Base-by-base conservation (phyloP, 2,797 vertebrate species). In the Spinibarbus caldwelli region DNA sequence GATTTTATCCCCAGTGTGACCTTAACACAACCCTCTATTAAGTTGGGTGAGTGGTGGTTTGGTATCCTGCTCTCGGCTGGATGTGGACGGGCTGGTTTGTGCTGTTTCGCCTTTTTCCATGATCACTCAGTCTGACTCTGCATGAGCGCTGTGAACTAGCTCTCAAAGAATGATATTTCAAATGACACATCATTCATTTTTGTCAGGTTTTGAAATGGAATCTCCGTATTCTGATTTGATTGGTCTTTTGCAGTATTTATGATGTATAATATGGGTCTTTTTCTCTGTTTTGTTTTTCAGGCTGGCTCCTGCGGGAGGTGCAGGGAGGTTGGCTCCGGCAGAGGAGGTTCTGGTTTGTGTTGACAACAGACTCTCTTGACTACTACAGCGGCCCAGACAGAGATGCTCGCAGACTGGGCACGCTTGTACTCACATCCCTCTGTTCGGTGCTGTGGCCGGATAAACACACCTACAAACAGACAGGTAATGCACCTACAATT, bases 381-480 rank as follows among this genome's bases (percentile, higher is more conserved):
- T 98, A 97, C 93, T 98, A 97, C 94, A 97, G 93, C 36, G 94
- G 96, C 89, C 95, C 94, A 0, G 97, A 97, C 85, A 96, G 95
- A 90, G 96, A 95, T 1, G 95, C 96, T 31, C 94, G 95, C 67
- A 93, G 95, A n/a, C 95, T 98, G 34, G 97, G 97, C 38, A 97
- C 95, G 11, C 94, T 99, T 2, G 98, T 99, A 68, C 97, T 99
- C 88, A 99, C 97, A 90, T 98, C 96, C 88, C 96, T 99, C 85
- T 99, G 98, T 91, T 98, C 97, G 0, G 97, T 99, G 89, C 96
- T 97, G 45, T 98, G 97, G 95, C 98, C 97, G 0, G 97, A 98
- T 93, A 97, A 97, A 86, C 96, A 96, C 93, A 97, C 96, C 19
- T 97, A 95, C 93, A 98, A 98, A 87, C 96, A 98, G 91, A 99